phyloP scores from a whole-genome alignment of 2,888 invertebrate species.

The Spisula subtruncata region DNA sequence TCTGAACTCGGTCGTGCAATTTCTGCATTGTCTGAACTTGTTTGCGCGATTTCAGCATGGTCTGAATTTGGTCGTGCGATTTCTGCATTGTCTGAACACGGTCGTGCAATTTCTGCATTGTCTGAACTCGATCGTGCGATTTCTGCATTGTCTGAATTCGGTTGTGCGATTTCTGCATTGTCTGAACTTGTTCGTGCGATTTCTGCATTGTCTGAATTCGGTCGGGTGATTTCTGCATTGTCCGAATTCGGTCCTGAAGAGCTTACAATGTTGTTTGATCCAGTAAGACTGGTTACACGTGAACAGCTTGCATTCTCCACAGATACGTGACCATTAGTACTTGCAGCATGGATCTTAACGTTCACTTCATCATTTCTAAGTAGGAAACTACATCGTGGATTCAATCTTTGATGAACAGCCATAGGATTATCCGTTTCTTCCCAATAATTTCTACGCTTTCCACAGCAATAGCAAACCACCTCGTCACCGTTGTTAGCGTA shows the following conservation, averaged over 20 bases:
- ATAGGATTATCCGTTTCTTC: constrained; percentile 45
- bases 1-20: not conserved
- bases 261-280: not conserved
- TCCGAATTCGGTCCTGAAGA: not conserved
- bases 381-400: constrained; percentile 44
- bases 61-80: not conserved
- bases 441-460: constrained; percentile 44
- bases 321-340: not conserved
- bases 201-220: not conserved
- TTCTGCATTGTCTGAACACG: not conserved
- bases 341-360: constrained; percentile 7
- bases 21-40: not conserved
- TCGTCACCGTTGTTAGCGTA: constrained; percentile 49
- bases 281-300: not conserved
- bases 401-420: constrained; percentile 40
- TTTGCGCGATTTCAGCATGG: no score
- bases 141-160: not conserved
- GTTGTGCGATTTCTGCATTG: not conserved
- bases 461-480: constrained; percentile 55
- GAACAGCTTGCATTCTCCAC: not conserved
- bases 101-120: no score
- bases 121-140: not conserved
- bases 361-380: constrained; percentile 40
- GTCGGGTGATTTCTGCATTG: not conserved
- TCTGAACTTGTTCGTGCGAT: not conserved